Evolutionary conservation across 2,888 invertebrate species (phyloP).

Genomic region (Dermolepida albohirtum): DNA sequence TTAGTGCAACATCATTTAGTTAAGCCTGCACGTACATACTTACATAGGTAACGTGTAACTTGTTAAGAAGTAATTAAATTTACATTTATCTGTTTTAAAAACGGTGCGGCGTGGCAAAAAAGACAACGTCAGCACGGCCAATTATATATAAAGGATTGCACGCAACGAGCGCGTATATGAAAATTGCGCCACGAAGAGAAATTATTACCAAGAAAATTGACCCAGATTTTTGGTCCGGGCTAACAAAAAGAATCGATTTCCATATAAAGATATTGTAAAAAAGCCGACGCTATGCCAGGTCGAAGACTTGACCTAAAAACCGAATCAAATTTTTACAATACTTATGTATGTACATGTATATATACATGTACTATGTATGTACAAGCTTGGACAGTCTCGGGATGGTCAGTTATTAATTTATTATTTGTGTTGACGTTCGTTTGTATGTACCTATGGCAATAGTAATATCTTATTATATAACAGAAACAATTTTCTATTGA

Average conservation of each 20-base stretch:
- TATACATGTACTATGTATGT: neutral
- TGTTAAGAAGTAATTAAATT: slow-evolving; percentile 26
- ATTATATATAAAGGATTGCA: slow-evolving; percentile 37
- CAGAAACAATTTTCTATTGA: no score
- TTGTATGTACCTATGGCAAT: no score
- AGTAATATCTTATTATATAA: no score
- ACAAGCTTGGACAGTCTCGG: no score
- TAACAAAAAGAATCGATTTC: slow-evolving; percentile 45
- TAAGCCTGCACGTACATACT: neutral
- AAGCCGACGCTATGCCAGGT: slow-evolving; percentile 41
- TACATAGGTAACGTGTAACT: neutral
- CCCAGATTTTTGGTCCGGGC: slow-evolving; percentile 39
- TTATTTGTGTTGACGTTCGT: no score
- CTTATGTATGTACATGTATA: neutral
- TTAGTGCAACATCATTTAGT: slow-evolving; percentile 18
- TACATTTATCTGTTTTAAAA: slow-evolving; percentile 21
- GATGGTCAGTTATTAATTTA: no score
- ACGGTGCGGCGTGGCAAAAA: slow-evolving; percentile 1
- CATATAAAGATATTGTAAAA: slow-evolving; percentile 44
- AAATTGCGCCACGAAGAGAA: slow-evolving; percentile 46
- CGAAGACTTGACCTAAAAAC: slow-evolving; percentile 45
- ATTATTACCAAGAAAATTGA: slow-evolving; percentile 45
- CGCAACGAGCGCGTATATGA: slow-evolving; percentile 38
- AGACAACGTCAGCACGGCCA: slow-evolving; percentile 27
- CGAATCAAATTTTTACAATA: slow-evolving; percentile 41